These are phyloP conservation scores for Hafferia zeledoni DNA, from an alignment of 2,797 vertebrate genomes.

Conservation along the genomic window DNA sequence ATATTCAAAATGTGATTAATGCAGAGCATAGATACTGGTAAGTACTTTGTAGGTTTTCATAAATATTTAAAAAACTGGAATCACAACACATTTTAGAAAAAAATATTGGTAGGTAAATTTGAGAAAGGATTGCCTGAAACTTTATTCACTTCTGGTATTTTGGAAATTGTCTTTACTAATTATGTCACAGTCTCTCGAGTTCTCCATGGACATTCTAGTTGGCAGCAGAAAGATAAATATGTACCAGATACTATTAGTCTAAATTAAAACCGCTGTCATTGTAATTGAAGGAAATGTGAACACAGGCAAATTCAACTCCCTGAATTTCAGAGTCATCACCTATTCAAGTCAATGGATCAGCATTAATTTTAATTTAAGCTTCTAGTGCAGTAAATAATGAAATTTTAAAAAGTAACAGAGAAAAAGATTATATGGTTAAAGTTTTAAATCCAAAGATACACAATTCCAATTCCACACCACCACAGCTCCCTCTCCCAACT, in stretches of 20 bases:
- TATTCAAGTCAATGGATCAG: slow-evolving; percentile 9
- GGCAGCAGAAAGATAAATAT: slow-evolving; percentile 44
- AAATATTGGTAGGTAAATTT: not conserved
- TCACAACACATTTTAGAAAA: not conserved
- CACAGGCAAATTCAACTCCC: slow-evolving; percentile 8
- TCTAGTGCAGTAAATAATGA: not conserved
- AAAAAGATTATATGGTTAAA: not conserved
- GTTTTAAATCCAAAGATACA: not conserved
- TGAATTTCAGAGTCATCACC: slow-evolving; percentile 27
- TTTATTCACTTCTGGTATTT: slow-evolving; percentile 19
- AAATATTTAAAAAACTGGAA: not conserved
- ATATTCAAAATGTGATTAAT: not conserved
- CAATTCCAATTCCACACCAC: not conserved
- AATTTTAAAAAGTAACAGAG: not conserved
- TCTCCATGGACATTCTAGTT: slow-evolving; percentile 19
- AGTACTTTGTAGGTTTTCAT: not conserved
- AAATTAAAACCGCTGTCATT: slow-evolving; percentile 31
- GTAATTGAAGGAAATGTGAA: slow-evolving; percentile 35
- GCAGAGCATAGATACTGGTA: not conserved
- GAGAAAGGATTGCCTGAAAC: not conserved
- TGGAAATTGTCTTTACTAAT: slow-evolving; percentile 12
- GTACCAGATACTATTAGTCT: slow-evolving; percentile 30
- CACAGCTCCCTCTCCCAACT: not conserved
- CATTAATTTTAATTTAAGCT: slow-evolving; percentile 35
- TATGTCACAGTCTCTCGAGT: slow-evolving; percentile 8